Evolutionary conservation across 2,113 vertebrate species (phyloP), one percentile per base, ranked within the genome.

Genomic region (Sebastes fasciatus): DNA sequence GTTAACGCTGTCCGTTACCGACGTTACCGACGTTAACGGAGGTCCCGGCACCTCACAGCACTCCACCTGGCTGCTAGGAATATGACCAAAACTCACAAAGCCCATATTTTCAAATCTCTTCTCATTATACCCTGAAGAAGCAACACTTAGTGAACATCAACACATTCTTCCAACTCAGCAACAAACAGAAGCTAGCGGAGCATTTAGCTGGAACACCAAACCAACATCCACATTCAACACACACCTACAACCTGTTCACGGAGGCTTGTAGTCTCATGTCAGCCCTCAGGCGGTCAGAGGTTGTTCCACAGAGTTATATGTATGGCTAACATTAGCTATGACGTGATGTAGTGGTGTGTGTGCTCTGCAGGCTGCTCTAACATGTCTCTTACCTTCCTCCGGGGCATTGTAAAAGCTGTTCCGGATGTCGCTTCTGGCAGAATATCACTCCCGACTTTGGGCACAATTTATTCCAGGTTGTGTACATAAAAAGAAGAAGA

Each of bases 381-480:
- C 16, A 55, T 7, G 46, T 13, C 1, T 14, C 88, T 89, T 75
- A 94, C 94, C 94, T 94, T 94, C 85, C 93, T 94, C 40, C 94
- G 89, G 54, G 94, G 94, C 94, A 94, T 94, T 65, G 76, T 84
- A 21, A 54, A 64, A 65, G 21, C 52, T 14, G 48, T 6, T 51
- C 4, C 26, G 43, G 6, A 5, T 58, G 9, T 64, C 55, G 9
- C 52, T 23, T 60, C 54, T 0, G 10, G 7, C 8, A 17, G 69
- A 14, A 19, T 52, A 11, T 10, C 55, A 46, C 48, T 76, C 63
- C 51, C 34, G 6, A 21, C n/a, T 43, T 6, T 49, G 13, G 9
- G 45, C 6, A 3, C 3, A 26, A 10, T 55, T 19, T 73, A 12
- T 71, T 34, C 1, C 14, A 42, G 21, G 2, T 17, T 63, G 21